Percentiles rank a stretch among this genome's conserved stretches.
Conservation (phyloP, 2,797 vertebrate species). For the Acridotheres tristis region DNA sequence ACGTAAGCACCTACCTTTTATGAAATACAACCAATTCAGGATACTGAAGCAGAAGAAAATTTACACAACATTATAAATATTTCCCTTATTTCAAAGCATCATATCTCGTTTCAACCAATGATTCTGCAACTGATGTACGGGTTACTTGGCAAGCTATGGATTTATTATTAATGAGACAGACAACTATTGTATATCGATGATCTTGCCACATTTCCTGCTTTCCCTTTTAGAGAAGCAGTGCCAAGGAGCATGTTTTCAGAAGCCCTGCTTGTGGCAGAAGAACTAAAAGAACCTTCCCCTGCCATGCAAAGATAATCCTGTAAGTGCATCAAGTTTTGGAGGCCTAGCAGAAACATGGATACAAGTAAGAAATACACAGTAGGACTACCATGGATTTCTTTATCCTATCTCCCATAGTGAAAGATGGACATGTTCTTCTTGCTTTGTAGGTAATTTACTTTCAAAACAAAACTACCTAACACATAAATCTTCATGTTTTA, state of each 20-base stretch:
- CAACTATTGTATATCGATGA: neutral
- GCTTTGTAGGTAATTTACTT: neutral
- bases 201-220: neutral
- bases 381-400: neutral
- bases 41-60: neutral
- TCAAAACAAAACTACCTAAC: neutral
- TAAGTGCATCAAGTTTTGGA: neutral
- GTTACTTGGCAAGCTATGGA: neutral
- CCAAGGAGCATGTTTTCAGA: neutral
- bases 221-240: neutral
- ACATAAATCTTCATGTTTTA: neutral
- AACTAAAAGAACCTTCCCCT: neutral
- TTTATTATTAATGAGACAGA: neutral
- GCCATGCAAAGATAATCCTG: neutral
- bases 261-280: neutral
- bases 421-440: neutral
- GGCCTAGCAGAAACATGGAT: neutral
- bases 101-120: neutral
- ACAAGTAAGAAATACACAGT: neutral
- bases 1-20: neutral
- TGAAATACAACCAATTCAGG: neutral
- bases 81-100: neutral
- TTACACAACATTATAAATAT: neutral
- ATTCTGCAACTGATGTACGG: neutral
- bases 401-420: neutral